Evolutionary conservation across 2,888 invertebrate genomes (phyloP), one percentile per base, ranked within the genome.

Genomic region (Heteromyza rotundicornis): DNA sequence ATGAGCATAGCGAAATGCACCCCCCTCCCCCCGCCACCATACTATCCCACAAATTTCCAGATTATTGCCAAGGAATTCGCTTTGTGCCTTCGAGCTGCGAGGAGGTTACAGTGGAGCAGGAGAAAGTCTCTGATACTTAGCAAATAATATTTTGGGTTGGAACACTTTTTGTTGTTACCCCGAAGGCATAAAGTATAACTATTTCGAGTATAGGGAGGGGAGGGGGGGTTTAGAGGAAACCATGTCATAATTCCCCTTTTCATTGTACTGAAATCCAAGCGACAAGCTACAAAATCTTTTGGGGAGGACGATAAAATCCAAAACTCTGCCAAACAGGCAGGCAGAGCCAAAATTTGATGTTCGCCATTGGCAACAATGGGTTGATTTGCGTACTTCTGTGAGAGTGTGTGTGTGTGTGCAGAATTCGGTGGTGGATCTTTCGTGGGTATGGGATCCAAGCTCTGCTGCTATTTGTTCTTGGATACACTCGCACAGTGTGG

Each of bases 281-380:
- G 47, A 47, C 47, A 47, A 19, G 47, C 32, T n/a, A 40, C 40
- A 3, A 40, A 7, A 10, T 40, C 14, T 40, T 40, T 40, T 40
- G 22, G 14, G 22, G 44, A 14, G 23, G 27, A 47, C 8, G 27
- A 47, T 20, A 35, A 32, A n/a, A n/a, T n/a, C n/a, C 52, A 40
- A 40, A 7, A 40, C 27, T 12, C n/a, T 19, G 20, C 35, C 20
- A 14, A 20, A 17, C 32, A 32, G 19, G 19, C 7, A 50, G 35
- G 53, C 55, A 40, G 20, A 49, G 51, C 36, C 44, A 50, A 67
- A 75, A 75, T 74, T 75, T 74, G 74, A 74, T 74, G 75, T 75
- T 74, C 72, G 77, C 74, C 74, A 76, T 76, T 75, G 74, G 76
- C 77, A 68, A 40, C 57, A 60, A 72, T 52, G 58, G 49, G 49